phyloP scores from a whole-genome alignment of 2,888 invertebrate species.

The Trichacis sp. region DNA sequence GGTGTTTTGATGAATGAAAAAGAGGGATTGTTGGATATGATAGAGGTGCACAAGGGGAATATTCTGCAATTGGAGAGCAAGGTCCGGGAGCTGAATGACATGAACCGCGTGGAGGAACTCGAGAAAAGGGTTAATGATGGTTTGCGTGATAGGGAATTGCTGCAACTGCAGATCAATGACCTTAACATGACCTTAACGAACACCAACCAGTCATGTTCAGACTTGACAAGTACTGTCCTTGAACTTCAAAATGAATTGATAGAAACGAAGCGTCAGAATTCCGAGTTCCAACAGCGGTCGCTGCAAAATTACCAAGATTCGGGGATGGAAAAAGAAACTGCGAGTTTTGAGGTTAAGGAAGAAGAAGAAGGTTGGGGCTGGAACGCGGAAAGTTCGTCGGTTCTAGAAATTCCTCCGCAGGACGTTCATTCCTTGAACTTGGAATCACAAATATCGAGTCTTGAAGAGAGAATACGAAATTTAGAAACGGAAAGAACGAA shows the following conservation, averaged over 20 bases:
- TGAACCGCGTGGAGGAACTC: slow-evolving; percentile 42
- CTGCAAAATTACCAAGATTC: slow-evolving; percentile 15
- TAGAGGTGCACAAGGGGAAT: slow-evolving; percentile 44
- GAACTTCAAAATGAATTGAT: slow-evolving; percentile 46
- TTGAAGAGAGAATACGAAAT: slow-evolving; percentile 73
- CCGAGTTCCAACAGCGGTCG: slow-evolving; percentile 22
- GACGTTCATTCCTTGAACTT: slow-evolving; percentile 48
- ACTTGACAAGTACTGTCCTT: slow-evolving; percentile 18
- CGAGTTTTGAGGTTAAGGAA: slow-evolving; percentile 15
- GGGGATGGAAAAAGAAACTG: background rate
- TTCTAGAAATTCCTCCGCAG: slow-evolving; percentile 69
- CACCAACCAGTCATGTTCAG: slow-evolving; percentile 34
- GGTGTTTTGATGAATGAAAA: slow-evolving; percentile 39
- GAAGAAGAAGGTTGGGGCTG: slow-evolving; percentile 76
- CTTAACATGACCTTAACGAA: slow-evolving; percentile 47
- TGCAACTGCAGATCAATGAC: slow-evolving; percentile 55
- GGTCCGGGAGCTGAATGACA: slow-evolving; percentile 38
- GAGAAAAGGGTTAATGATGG: slow-evolving; percentile 37
- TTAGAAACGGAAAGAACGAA: slow-evolving; percentile 73
- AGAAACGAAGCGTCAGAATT: slow-evolving; percentile 34
- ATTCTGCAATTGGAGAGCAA: slow-evolving; percentile 49
- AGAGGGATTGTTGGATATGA: slow-evolving; percentile 34
- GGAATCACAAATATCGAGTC: slow-evolving; percentile 70
- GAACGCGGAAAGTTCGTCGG: slow-evolving; percentile 71
- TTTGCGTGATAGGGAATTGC: slow-evolving; percentile 48